Conservation (phyloP, 2,113 vertebrate genomes). For the Centropus unirufus region DNA sequence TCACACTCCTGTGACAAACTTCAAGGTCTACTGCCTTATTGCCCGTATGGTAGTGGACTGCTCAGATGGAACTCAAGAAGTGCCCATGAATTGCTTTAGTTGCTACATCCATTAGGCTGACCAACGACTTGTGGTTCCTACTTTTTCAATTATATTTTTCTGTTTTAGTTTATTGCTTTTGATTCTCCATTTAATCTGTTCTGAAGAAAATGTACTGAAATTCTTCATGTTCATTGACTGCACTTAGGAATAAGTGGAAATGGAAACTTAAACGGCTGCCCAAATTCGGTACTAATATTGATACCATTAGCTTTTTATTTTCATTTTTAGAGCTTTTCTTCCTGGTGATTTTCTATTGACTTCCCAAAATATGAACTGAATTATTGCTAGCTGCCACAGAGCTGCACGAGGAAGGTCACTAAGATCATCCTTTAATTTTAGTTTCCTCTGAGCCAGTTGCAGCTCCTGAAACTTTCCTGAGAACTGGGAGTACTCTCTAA, state of each 20-base stretch:
- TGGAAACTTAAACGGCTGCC: background rate
- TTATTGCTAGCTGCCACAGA: background rate
- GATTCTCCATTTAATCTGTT: constrained; percentile 30
- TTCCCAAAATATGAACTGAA: background rate
- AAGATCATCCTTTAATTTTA: constrained; percentile 25
- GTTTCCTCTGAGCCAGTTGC: background rate
- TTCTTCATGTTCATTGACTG: constrained; percentile 12
- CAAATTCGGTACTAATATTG: background rate
- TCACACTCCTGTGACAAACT: background rate
- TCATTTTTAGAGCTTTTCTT: constrained; percentile 19
- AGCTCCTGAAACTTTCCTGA: constrained; percentile 9
- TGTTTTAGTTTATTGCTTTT: constrained; percentile 52
- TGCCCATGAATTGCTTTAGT: constrained; percentile 12
- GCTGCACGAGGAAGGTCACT: constrained; percentile 1
- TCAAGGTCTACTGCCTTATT: background rate
- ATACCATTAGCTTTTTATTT: constrained; percentile 2
- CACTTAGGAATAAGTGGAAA: constrained; percentile 12
- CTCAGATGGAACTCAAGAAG: background rate
- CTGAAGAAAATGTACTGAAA: constrained; percentile 33
- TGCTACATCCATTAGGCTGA: constrained; percentile 26
- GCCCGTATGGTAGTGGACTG: background rate
- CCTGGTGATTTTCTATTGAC: background rate
- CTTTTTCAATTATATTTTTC: constrained; percentile 22
- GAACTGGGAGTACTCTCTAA: constrained; percentile 5
- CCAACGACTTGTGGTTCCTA: background rate